Percentiles rank a stretch among this genome's conserved stretches.
Evolutionary conservation across 2,888 invertebrate species (phyloP).

Genomic region (Nymphalis urticae): DNA sequence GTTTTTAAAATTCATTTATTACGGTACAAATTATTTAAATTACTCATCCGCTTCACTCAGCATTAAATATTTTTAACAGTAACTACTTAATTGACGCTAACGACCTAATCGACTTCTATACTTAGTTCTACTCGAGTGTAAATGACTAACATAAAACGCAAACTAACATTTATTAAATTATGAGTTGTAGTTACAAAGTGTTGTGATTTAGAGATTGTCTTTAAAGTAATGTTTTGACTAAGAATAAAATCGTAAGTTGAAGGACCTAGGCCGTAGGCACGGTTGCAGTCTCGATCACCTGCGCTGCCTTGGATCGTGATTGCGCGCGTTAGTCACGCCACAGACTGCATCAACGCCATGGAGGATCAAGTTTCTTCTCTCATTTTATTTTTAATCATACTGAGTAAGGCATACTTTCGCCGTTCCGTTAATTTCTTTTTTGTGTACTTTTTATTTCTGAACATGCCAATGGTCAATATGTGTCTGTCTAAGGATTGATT

Average conservation of each 20-base stretch:
- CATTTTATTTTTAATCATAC: slow-evolving; percentile 21
- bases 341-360: slow-evolving; percentile 15
- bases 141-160: too few relatives aligned
- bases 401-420: slow-evolving; percentile 14
- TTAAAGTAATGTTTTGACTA: not conserved
- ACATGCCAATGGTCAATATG: not conserved
- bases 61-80: too few relatives aligned
- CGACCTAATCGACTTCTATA: too few relatives aligned
- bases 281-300: slow-evolving; percentile 17
- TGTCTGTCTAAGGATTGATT: not conserved
- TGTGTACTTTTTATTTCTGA: not conserved
- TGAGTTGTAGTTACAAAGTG: too few relatives aligned
- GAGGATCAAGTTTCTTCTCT: slow-evolving; percentile 29
- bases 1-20: too few relatives aligned
- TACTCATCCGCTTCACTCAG: too few relatives aligned
- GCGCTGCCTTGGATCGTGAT: slow-evolving; percentile 33
- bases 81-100: too few relatives aligned
- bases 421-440: slow-evolving; percentile 12
- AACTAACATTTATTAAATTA: too few relatives aligned
- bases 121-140: too few relatives aligned
- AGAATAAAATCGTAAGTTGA: slow-evolving; percentile 8
- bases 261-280: slow-evolving; percentile 11
- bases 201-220: not conserved
- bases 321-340: slow-evolving; percentile 64
- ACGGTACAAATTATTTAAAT: too few relatives aligned